phyloP scores from a whole-genome alignment of 2,888 invertebrate genomes.

The Oeneis ivallda region DNA sequence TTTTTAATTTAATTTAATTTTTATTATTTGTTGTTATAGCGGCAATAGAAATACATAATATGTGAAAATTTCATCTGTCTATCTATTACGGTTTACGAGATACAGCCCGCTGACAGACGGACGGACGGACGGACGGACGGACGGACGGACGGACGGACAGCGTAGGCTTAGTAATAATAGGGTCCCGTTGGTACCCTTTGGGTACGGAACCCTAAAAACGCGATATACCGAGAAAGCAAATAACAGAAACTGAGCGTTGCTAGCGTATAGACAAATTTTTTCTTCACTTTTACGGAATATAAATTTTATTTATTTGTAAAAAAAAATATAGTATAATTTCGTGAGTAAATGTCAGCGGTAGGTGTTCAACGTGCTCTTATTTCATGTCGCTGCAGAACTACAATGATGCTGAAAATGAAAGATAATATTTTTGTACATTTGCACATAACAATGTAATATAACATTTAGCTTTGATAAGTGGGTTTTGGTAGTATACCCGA shows the following conservation, averaged over 20 bases:
- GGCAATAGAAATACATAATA: no score
- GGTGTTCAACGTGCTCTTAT: constrained; percentile 44
- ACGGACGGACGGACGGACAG: no score
- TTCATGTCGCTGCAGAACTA: constrained; percentile 37
- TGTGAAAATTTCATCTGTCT: no score
- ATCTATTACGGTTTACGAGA: no score
- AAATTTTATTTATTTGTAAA: constrained; percentile 23
- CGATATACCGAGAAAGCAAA: neutral
- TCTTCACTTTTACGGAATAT: constrained; percentile 8
- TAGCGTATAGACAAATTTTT: constrained; percentile 28
- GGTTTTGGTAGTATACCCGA: constrained; percentile 35
- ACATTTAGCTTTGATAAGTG: constrained; percentile 19
- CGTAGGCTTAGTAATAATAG: no score
- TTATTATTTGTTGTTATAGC: no score
- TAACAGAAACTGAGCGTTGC: constrained; percentile 37
- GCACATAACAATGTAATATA: constrained; percentile 21
- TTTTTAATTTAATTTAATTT: no score
- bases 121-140: no score
- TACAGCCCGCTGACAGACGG: no score
- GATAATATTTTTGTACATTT: constrained; percentile 40
- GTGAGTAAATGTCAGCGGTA: constrained; percentile 31
- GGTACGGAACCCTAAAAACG: no score
- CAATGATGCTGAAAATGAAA: constrained; percentile 28
- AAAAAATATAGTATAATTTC: constrained; percentile 12
- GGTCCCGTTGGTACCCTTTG: no score